Conservation (phyloP, 2,797 vertebrate genomes). For the Hephaestus fuliginosus region DNA sequence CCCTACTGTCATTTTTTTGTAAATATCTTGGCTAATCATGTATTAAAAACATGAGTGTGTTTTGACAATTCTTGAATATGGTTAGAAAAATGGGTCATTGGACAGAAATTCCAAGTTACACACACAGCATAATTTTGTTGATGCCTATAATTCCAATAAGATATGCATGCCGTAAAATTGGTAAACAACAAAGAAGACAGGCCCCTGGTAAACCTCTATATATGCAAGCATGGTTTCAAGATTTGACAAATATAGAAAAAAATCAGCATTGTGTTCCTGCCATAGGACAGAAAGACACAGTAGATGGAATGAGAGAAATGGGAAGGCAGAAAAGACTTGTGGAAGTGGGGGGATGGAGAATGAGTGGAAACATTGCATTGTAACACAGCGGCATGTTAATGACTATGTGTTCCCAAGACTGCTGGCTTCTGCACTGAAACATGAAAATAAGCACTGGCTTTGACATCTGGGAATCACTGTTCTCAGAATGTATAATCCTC, state of each 20-base stretch:
- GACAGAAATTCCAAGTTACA: conserved; percentile 68
- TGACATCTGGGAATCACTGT: conserved; percentile 75
- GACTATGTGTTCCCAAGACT: conserved; percentile 58
- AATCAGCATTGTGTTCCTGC: conserved; percentile 6
- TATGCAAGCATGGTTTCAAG: conserved; percentile 12
- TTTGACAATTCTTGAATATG: conserved; percentile 48
- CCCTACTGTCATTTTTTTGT: neutral
- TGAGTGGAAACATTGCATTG: conserved; percentile 44
- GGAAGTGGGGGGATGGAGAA: conserved; percentile 23
- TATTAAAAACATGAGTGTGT: conserved; percentile 17
- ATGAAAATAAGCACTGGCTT: conserved; percentile 69
- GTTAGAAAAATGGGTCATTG: conserved; percentile 59
- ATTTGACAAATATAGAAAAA: conserved; percentile 8
- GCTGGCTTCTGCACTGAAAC: conserved; percentile 65
- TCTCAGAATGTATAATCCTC: conserved; percentile 76
- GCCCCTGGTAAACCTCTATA: conserved; percentile 20
- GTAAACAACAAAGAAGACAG: conserved; percentile 48
- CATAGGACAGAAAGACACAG: conserved; percentile 21
- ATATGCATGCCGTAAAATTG: conserved; percentile 30
- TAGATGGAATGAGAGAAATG: conserved; percentile 21
- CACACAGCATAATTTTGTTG: conserved; percentile 48
- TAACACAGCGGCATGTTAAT: conserved; percentile 70
- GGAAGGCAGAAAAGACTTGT: conserved; percentile 17
- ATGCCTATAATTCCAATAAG: conserved; percentile 36
- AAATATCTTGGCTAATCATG: conserved; percentile 13